Conservation (phyloP, 2,888 invertebrate species). For the Tetragonula carbonaria region DNA sequence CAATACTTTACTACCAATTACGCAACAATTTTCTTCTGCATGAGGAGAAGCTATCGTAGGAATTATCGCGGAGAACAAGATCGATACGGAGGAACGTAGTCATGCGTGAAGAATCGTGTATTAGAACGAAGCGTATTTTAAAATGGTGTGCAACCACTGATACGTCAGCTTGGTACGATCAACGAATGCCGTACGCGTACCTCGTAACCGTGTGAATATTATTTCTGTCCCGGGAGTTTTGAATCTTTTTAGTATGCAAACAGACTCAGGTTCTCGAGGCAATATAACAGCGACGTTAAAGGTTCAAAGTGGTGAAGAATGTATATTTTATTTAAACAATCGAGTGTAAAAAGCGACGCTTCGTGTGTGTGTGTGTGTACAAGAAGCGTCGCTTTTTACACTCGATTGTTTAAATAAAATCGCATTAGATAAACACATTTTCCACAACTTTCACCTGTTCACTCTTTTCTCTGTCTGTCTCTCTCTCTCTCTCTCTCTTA, state of each 20-base stretch:
- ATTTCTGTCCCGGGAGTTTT: constrained; percentile 77
- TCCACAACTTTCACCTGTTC: constrained; percentile 37
- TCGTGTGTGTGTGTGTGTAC: neutral
- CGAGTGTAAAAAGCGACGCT: constrained; percentile 49
- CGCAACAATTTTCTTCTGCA: neutral
- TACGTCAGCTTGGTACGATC: constrained; percentile 44
- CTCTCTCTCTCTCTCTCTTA: too few relatives aligned
- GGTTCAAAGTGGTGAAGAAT: constrained; percentile 54
- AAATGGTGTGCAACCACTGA: constrained; percentile 30
- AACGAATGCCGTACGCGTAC: constrained; percentile 43
- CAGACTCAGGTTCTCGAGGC: constrained; percentile 74
- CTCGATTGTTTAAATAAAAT: constrained; percentile 46
- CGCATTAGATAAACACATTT: constrained; percentile 33
- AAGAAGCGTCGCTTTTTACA: constrained; percentile 46
- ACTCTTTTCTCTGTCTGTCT: neutral
- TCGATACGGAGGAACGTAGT: neutral
- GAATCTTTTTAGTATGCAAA: constrained; percentile 80
- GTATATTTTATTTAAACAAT: constrained; percentile 45
- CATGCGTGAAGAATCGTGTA: neutral
- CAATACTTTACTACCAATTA: neutral
- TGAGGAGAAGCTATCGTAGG: too few relatives aligned
- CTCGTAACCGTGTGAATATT: constrained; percentile 73
- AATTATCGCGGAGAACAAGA: neutral
- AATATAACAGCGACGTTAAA: constrained; percentile 72
- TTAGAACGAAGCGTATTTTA: neutral